These are phyloP conservation scores for Yponomeuta plumbellus DNA, from an alignment of 2,888 invertebrate species.

Conservation along the genomic window DNA sequence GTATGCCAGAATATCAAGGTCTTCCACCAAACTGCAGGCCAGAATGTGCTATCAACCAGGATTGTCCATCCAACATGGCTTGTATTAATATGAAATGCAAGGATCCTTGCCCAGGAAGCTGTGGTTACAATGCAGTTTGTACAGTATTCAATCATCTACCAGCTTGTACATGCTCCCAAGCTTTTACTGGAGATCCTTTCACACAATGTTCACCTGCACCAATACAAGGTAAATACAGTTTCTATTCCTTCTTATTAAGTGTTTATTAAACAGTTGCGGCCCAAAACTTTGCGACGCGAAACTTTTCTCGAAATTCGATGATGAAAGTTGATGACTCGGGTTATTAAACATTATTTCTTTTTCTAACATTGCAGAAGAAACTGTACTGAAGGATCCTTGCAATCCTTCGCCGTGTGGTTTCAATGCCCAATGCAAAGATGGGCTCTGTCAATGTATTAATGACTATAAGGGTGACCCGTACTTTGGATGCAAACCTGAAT, in stretches of 20 bases:
- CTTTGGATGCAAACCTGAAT: conserved; percentile 85
- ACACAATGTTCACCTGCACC: conserved; percentile 78
- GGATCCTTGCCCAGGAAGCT: conserved; percentile 84
- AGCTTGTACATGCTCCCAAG: conserved; percentile 80
- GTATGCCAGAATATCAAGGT: conserved; percentile 80
- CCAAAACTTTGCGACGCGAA: no score
- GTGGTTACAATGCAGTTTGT: conserved; percentile 80
- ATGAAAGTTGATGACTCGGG: background rate
- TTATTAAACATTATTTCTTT: conserved; percentile 4
- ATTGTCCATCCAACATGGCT: conserved; percentile 82
- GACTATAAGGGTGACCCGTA: conserved; percentile 86
- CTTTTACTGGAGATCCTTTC: conserved; percentile 88
- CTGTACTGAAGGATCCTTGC: conserved; percentile 77
- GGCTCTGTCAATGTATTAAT: conserved; percentile 81
- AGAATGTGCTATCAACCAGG: conserved; percentile 83
- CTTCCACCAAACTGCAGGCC: conserved; percentile 84
- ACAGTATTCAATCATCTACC: conserved; percentile 82
- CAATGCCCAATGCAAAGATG: conserved; percentile 78
- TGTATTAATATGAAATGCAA: conserved; percentile 84
- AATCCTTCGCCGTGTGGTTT: conserved; percentile 83
- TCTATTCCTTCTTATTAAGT: conserved; percentile 12
- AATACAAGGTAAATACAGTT: conserved; percentile 39
- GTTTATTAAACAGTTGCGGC: conserved; percentile 29
- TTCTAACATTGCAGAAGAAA: conserved; percentile 50
- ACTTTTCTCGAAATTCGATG: no score